Base-by-base conservation (phyloP, 2,113 vertebrate genomes). In the Rutilus rutilus region DNA sequence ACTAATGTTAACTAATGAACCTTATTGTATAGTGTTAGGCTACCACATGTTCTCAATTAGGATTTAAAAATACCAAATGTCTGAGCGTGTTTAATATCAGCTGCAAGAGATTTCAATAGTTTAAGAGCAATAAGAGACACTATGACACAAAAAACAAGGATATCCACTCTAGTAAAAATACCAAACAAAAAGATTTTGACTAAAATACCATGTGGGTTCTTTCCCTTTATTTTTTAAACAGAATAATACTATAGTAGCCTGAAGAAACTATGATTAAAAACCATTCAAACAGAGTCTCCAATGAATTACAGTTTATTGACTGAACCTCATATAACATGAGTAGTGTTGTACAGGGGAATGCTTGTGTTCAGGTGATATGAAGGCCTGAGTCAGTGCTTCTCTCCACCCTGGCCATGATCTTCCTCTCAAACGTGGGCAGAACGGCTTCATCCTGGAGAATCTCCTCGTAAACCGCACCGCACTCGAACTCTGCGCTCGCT, bases 341-440 rank as follows among this genome's bases (percentile, higher is more conserved):
- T 7, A 6, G 39, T 7, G 39, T 39, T 39, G 62, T 15, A 54
- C 67, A 69, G 33, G 4, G 7, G 4, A 10, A 15, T 0, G 42
- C n/a, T 4, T 19, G n/a, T 52, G n/a, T 52, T 52, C 25, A 73
- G 39, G n/a, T 33, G 5, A 65, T 65, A 6, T 27, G 33, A 33
- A 42, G 39, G 7, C 75, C 8, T 8, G 42, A 1, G 86, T 95
- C 95, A 98, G 93, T 98, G 97, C 98, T 96, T 89, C 97, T 99
- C 88, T 99, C 97, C 91, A 99, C 97, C 87, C 99, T 98, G 62
- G 98, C 97, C 0, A 99, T 95, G 89, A 99, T 97, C 93, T 98
- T 98, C 92, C 97, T 97, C 87, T 99, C 97, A 0, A 97, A 99
- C 90, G 97, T 95, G 14, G 98, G 98, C 93, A 99, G 87, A 89